phyloP scores from a whole-genome alignment of 2,113 vertebrate genomes.

The Garra rufa region DNA sequence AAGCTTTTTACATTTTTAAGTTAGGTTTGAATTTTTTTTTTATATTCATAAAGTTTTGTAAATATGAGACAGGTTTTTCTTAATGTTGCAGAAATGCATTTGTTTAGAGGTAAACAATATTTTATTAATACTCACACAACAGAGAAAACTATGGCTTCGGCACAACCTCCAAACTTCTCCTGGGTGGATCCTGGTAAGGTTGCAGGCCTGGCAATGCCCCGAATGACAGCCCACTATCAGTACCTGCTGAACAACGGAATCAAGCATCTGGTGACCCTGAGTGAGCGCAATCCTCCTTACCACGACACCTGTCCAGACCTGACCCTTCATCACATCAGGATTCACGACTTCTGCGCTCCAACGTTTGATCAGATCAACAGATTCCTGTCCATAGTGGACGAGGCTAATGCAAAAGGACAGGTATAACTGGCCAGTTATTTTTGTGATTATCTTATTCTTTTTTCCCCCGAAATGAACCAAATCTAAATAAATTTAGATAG shows the following conservation, averaged over 20 bases:
- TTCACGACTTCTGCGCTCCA: constrained; percentile 87
- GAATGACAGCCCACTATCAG: constrained; percentile 83
- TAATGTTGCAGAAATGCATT: neutral
- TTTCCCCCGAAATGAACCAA: too few species aligned
- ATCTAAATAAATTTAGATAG: neutral
- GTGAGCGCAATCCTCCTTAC: constrained; percentile 82
- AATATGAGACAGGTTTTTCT: neutral
- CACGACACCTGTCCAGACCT: constrained; percentile 82
- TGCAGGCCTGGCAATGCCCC: constrained; percentile 87
- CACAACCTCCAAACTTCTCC: constrained; percentile 87
- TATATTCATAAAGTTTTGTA: neutral
- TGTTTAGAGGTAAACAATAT: neutral
- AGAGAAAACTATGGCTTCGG: constrained; percentile 70
- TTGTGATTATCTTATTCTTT: neutral
- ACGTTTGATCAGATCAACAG: constrained; percentile 81
- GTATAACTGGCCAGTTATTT: constrained; percentile 56
- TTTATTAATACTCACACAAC: neutral
- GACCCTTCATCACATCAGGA: constrained; percentile 83
- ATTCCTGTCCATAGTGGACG: constrained; percentile 86
- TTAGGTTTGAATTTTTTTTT: too few species aligned
- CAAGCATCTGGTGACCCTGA: constrained; percentile 86
- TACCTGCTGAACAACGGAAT: constrained; percentile 84
- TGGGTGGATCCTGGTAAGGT: constrained; percentile 85
- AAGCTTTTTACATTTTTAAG: too few species aligned
- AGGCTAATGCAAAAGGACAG: constrained; percentile 81